A percentile compares a stretch with the other conserved stretches of the same genome.
Evolutionary conservation across 2,113 vertebrate genomes (phyloP).

Genomic region (Rallus limicola): DNA sequence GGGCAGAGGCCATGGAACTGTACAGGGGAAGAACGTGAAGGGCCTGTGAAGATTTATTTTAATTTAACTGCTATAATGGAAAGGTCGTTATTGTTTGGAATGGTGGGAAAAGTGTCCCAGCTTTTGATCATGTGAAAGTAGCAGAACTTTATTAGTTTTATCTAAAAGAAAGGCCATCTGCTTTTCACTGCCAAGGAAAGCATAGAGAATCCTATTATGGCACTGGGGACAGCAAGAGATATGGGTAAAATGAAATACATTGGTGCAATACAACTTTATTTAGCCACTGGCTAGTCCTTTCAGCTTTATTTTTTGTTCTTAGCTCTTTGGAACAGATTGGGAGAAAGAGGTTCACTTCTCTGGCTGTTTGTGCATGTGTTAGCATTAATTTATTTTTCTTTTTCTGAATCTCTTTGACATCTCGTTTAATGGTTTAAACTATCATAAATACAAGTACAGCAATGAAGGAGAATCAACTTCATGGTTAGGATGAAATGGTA

Average conservation of each 20-base stretch:
- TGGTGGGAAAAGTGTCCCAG: neutral
- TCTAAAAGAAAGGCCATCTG: neutral
- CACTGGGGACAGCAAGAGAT: neutral
- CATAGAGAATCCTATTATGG: neutral
- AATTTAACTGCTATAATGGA: neutral
- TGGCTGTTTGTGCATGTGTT: neutral
- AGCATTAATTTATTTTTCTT: neutral
- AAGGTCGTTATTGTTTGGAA: neutral
- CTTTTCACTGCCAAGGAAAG: constrained; percentile 3
- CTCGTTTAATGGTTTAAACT: neutral
- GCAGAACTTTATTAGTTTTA: neutral
- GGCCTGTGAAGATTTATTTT: constrained; percentile 33
- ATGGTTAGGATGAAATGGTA: neutral
- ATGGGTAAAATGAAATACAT: neutral
- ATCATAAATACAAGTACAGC: neutral
- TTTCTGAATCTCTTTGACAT: neutral
- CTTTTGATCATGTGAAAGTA: neutral
- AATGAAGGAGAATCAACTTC: neutral
- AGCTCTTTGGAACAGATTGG: neutral
- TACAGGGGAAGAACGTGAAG: neutral
- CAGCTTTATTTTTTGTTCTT: neutral
- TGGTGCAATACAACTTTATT: neutral
- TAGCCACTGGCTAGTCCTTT: neutral
- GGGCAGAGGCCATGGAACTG: neutral
- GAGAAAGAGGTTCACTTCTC: neutral